A percentile compares a stretch with the other conserved stretches of the same genome.
These are phyloP conservation scores for Nothura maculosa DNA, from an alignment of 2,797 vertebrate genomes.

Conservation along the genomic window DNA sequence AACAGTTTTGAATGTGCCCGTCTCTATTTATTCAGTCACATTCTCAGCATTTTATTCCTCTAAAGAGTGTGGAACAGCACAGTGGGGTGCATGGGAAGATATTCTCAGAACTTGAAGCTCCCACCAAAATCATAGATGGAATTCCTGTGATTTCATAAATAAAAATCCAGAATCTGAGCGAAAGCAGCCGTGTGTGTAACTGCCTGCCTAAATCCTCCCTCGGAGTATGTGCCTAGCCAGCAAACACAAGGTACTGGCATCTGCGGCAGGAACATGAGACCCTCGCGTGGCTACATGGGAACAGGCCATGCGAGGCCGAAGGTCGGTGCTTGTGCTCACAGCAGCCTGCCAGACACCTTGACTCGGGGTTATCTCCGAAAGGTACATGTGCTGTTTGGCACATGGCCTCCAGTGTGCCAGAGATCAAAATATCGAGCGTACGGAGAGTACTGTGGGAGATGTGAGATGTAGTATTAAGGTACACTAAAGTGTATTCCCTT, in stretches of 20 bases:
- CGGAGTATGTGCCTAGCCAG: neutral
- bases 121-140: neutral
- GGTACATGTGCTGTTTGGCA: slow-evolving; percentile 5
- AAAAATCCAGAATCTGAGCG: neutral
- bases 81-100: neutral
- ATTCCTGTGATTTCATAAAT: neutral
- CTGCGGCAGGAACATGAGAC: slow-evolving; percentile 27
- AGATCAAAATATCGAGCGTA: neutral
- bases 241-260: slow-evolving; percentile 5
- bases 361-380: slow-evolving; percentile 37
- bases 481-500: neutral
- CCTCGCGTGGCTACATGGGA: neutral
- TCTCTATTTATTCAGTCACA: neutral
- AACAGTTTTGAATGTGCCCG: neutral
- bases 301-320: neutral
- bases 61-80: neutral
- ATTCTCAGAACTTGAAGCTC: neutral
- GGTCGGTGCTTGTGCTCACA: slow-evolving; percentile 21
- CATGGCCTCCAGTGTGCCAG: neutral
- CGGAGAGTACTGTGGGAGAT: neutral
- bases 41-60: neutral
- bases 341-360: slow-evolving; percentile 8
- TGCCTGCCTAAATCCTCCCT: neutral
- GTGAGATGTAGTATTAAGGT: neutral
- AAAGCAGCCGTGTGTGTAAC: neutral